Evolutionary conservation across 2,797 vertebrate species (phyloP).

Genomic region (Rhinella marina): DNA sequence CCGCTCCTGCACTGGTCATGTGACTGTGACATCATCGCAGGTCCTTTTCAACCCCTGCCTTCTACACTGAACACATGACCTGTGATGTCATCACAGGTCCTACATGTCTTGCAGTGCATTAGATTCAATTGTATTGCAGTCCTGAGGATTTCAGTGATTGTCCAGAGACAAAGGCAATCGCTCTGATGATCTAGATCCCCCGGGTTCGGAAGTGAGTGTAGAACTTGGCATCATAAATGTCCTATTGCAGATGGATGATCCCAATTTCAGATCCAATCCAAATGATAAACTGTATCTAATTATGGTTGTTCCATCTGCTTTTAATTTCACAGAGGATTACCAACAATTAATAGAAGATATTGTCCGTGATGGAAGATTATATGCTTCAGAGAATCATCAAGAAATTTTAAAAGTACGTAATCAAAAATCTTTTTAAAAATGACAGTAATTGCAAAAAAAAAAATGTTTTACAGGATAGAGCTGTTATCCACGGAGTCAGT

Average conservation of each 20-base stretch:
- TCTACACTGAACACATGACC: too few relatives aligned
- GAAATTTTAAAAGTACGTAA: constrained; percentile 91
- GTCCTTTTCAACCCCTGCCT: too few relatives aligned
- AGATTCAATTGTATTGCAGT: too few relatives aligned
- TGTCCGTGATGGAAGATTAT: constrained; percentile 93
- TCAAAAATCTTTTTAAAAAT: neutral
- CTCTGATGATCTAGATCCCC: constrained; percentile 16
- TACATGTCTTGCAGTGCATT: too few relatives aligned
- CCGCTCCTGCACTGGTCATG: too few relatives aligned
- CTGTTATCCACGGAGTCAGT: neutral
- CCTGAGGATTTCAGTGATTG: too few relatives aligned
- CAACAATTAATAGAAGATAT: constrained; percentile 98
- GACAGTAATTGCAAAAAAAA: neutral
- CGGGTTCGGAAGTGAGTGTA: neutral
- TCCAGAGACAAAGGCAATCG: neutral
- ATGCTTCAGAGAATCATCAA: constrained; percentile 97
- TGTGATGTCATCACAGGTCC: too few relatives aligned
- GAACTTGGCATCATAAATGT: constrained; percentile 2
- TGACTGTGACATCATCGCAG: too few relatives aligned
- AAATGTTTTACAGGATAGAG: too few relatives aligned
- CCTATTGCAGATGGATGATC: constrained; percentile 29
- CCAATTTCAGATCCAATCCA: constrained; percentile 16
- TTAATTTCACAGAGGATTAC: constrained; percentile 89
- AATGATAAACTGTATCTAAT: constrained; percentile 20
- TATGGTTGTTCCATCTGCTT: constrained; percentile 9